A percentile compares a stretch with the other conserved stretches of the same genome.
Evolutionary conservation across 2,888 invertebrate genomes (phyloP).

Genomic region (Drosophila anomelani): DNA sequence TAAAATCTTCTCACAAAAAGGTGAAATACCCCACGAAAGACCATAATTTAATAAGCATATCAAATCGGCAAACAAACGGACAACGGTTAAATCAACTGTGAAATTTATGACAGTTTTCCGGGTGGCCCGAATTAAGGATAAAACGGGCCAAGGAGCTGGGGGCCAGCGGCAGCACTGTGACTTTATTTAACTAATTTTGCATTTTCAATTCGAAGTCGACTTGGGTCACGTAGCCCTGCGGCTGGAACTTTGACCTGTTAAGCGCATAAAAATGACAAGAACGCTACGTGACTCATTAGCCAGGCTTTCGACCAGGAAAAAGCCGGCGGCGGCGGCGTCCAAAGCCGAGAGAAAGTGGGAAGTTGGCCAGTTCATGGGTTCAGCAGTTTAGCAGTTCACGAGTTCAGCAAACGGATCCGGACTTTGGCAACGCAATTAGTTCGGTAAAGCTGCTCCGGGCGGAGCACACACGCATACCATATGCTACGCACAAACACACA

Average conservation of each 20-base stretch:
- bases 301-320: conserved; percentile 16
- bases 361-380: conserved; percentile 25
- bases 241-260: conserved; percentile 60
- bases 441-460: conserved; percentile 45
- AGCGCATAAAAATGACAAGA: conserved; percentile 68
- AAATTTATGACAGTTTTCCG: conserved; percentile 68
- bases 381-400: conserved; percentile 31
- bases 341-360: conserved; percentile 7
- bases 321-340: conserved; percentile 1
- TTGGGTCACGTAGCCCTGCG: conserved; percentile 63
- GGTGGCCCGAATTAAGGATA: conserved; percentile 3
- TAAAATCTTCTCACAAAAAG: neutral
- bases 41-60: conserved; percentile 21
- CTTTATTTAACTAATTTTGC: conserved; percentile 64
- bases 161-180: neutral
- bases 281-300: conserved; percentile 73
- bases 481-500: conserved; percentile 10
- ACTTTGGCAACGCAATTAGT: conserved; percentile 57
- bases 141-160: neutral
- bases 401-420: conserved; percentile 39
- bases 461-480: conserved; percentile 13
- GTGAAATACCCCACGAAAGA: neutral
- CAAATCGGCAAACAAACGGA: conserved; percentile 51
- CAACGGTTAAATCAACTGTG: conserved; percentile 62
- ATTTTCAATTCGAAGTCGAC: conserved; percentile 56